Evolutionary conservation across 1,140 invertebrate species (phyloP).

Genomic region (Lasaia peninsularis): DNA sequence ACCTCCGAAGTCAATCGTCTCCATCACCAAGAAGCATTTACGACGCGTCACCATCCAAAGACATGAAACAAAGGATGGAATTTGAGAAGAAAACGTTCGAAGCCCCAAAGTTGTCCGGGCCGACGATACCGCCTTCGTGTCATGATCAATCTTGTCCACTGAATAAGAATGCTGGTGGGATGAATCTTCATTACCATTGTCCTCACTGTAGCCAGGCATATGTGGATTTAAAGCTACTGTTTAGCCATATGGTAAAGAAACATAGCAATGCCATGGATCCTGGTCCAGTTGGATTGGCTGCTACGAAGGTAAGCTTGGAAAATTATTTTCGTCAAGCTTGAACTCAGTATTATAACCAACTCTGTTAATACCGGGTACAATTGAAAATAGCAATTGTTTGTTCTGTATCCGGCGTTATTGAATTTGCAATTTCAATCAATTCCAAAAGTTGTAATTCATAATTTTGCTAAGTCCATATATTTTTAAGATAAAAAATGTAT

Average conservation of each 20-base stretch:
- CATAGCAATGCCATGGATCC: slow-evolving; percentile 61
- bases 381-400: no score
- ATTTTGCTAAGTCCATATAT: no score
- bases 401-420: no score
- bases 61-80: slow-evolving; percentile 55
- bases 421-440: no score
- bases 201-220: slow-evolving; percentile 67
- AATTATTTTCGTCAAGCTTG: background rate
- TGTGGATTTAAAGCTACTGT: slow-evolving; percentile 61
- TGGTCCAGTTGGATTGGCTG: slow-evolving; percentile 62
- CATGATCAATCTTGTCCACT: slow-evolving; percentile 61
- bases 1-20: slow-evolving; percentile 77
- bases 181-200: slow-evolving; percentile 69
- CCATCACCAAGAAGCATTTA: slow-evolving; percentile 61
- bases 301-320: slow-evolving; percentile 59
- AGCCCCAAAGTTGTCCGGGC: slow-evolving; percentile 43
- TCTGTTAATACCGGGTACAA: no score
- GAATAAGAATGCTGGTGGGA: slow-evolving; percentile 62
- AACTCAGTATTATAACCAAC: no score
- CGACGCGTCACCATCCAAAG: slow-evolving; percentile 63
- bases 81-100: slow-evolving; percentile 55
- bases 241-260: slow-evolving; percentile 70
- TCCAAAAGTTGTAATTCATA: no score
- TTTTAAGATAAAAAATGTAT: slow-evolving; percentile 10
- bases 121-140: slow-evolving; percentile 63